Evolutionary conservation across 2,888 invertebrate species (phyloP).

Genomic region (Cetonia aurata): DNA sequence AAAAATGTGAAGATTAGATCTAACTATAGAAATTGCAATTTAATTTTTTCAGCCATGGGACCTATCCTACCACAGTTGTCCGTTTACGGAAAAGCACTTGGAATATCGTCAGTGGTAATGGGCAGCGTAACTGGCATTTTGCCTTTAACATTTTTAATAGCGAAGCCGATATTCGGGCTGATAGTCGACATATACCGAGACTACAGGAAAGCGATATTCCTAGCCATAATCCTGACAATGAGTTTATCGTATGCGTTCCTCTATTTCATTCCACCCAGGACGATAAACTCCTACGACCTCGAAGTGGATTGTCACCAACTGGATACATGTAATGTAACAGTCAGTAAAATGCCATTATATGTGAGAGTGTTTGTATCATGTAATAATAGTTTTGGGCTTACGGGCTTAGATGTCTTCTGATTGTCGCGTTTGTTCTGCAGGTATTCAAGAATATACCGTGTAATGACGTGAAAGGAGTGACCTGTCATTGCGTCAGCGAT

Average conservation of each 20-base stretch:
- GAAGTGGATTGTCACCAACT: constrained; percentile 53
- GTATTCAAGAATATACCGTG: constrained; percentile 25
- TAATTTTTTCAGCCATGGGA: constrained; percentile 79
- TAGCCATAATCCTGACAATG: constrained; percentile 75
- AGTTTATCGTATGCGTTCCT: constrained; percentile 77
- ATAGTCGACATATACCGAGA: constrained; percentile 80
- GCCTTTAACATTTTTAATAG: constrained; percentile 81
- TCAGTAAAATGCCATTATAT: constrained; percentile 55
- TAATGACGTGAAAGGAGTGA: constrained; percentile 31
- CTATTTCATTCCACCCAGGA: constrained; percentile 73
- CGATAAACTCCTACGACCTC: constrained; percentile 52
- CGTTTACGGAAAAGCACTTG: constrained; percentile 83
- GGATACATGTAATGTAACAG: constrained; percentile 63
- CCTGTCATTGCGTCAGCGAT: constrained; percentile 35
- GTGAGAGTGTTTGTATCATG: constrained; percentile 19
- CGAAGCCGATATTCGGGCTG: constrained; percentile 83
- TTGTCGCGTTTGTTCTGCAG: constrained; percentile 21
- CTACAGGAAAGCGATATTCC: constrained; percentile 79
- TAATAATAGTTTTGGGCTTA: no score
- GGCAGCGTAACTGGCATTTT: constrained; percentile 81
- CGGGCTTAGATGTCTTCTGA: no score
- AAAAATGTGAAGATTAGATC: no score
- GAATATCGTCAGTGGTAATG: constrained; percentile 81
- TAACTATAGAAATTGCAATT: no score
- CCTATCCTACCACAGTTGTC: constrained; percentile 84